Base-by-base conservation (phyloP, 2,888 invertebrate species). In the Phortica okadai region DNA sequence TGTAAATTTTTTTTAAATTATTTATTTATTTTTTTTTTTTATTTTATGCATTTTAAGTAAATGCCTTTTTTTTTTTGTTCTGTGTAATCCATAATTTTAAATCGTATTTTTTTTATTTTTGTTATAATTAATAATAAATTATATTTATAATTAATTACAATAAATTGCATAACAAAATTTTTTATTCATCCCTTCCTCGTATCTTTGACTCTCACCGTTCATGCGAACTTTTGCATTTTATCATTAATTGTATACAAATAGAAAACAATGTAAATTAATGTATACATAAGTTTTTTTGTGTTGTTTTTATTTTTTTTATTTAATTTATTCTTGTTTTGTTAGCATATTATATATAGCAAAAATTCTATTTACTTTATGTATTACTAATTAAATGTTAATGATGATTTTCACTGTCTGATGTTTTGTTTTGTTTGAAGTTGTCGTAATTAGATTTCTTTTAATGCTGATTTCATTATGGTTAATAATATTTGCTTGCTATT, bases 101-200 rank as follows among this genome's bases (percentile, higher is more conserved):
- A 75, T 70, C 50, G 54, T 73, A 75, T 66, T 75, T 79, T 42
- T 75, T 67, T 76, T 75, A 75, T 66, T 50, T 41, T 21, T 78
- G 42, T 16, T 59, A 83, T 77, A 77, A 80, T 84, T 77, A 79
- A 81, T 85, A 83, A 83, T 84, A 82, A 81, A 86, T 82, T 78
- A 84, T 81, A 82, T 86, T 81, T 81, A 82, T 86, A 86, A 86
- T 86, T 86, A 86, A 86, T 86, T 86, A 86, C 87, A 86, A 84
- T 86, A 86, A 86, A 84, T 82, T 83, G 83, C 85, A 84, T 84
- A 86, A 86, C 86, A 84, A 82, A 85, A 85, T 79, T 81, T 76
- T 78, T 77, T 80, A 50, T 81, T 77, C 54, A 69, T 66, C 75
- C 58, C 67, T 11, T 50, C 50, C 10, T 50, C 50, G 50, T 8